Base-by-base conservation (phyloP, 2,888 invertebrate species). In the Drosophila setosimentum region DNA sequence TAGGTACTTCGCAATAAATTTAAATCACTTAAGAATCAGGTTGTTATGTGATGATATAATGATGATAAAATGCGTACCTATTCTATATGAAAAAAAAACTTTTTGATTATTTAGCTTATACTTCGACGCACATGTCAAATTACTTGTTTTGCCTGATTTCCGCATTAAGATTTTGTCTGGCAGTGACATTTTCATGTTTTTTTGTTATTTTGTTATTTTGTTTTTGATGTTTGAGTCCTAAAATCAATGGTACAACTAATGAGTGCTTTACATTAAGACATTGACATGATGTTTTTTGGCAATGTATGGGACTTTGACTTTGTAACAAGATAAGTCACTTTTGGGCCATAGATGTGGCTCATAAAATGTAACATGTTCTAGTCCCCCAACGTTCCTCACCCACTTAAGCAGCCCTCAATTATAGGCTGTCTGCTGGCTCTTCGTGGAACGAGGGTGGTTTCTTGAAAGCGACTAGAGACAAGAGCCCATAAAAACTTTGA, bases 301-400 rank as follows among this genome's bases (percentile, higher is more conserved):
- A 53, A 35, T 69, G 65, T 45, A 49, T 33, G 55, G 48, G 53
- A 33, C 62, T 66, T 75, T 71, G 59, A 59, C 50, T 60, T 40
- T 32, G 45, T 57, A 79, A 83, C 83, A 87, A 85, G 83, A 83
- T 85, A 83, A 87, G 76, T 85, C 83, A 87, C 88, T 87, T 83
- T 79, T 79, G 73, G 48, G 64, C 75, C 77, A 32, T 55, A 33
- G 65, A 57, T 77, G 69, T 73, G 49, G 61, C 77, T 53, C 78
- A 76, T 78, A 78, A 78, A 78, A 80, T 63, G 60, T 64, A 69
- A 61, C 75, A 70, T 58, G 33, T 60, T 51, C 66, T 16, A 16
- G 16, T 24, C 16, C 4, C 13, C 13, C 68, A 69, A 69, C 57
- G 64, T 57, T 45, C 33, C 48, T 30, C 30, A 18, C 24, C 16